A percentile compares a stretch with the other conserved stretches of the same genome.
Conservation (phyloP, 2,888 invertebrate genomes). For the Tridacna gigas region DNA sequence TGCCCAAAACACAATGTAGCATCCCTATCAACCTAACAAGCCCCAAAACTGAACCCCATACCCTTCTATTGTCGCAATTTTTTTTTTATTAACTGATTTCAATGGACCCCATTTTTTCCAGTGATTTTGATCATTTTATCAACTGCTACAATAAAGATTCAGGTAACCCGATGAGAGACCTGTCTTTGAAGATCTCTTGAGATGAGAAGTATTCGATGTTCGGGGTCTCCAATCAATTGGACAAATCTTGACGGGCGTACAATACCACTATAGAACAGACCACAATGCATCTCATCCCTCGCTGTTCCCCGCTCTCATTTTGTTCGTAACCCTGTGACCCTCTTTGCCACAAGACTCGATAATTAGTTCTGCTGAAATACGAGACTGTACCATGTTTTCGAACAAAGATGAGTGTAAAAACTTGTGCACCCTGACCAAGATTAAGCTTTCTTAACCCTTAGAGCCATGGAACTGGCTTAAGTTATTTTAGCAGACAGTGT, state of each 20-base stretch:
- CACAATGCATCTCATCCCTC: slow-evolving; percentile 22
- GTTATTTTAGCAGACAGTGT: too few relatives aligned
- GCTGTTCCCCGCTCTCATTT: slow-evolving; percentile 11
- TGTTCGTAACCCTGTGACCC: slow-evolving; percentile 18
- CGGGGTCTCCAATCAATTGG: slow-evolving; percentile 14
- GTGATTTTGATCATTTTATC: slow-evolving; percentile 27
- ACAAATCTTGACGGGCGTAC: slow-evolving; percentile 25
- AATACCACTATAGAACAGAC: slow-evolving; percentile 13
- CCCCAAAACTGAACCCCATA: background rate
- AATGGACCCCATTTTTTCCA: slow-evolving; percentile 1
- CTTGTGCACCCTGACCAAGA: background rate
- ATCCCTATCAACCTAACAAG: background rate
- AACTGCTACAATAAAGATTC: slow-evolving; percentile 13
- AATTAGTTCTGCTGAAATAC: slow-evolving; percentile 21
- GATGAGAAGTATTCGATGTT: slow-evolving; percentile 6
- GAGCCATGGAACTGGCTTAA: too few relatives aligned
- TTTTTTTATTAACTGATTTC: slow-evolving; percentile 26
- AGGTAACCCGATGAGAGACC: slow-evolving; percentile 20
- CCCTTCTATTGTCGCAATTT: slow-evolving; percentile 11
- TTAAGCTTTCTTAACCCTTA: background rate
- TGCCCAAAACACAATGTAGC: background rate
- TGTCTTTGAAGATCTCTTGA: slow-evolving; percentile 15
- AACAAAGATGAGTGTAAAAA: slow-evolving; percentile 18
- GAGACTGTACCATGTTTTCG: background rate
- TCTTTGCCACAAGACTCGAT: slow-evolving; percentile 24